Evolutionary conservation across 2,888 invertebrate species (phyloP), one percentile per base, ranked within the genome.

Genomic region (Lasiommata megera): DNA sequence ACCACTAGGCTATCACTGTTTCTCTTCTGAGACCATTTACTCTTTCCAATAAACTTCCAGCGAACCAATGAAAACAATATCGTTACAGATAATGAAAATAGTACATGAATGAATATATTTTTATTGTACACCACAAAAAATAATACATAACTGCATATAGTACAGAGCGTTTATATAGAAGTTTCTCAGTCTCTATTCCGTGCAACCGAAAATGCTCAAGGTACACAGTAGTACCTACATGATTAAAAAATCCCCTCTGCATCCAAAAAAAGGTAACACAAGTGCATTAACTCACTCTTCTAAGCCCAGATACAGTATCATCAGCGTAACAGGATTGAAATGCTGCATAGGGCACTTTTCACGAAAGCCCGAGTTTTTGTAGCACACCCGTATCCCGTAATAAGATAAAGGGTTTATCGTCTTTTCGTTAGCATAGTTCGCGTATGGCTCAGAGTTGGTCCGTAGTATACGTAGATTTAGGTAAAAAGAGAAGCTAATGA

Each of bases 351-450:
- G 67, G 66, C 44, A 58, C 53, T 52, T 63, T 61, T 57, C 58
- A 62, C 60, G 65, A 63, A 16, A 38, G 63, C 67, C 65, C 65
- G 66, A 66, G 66, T 72, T 76, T 72, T 71, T 69, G 68, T 62
- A 70, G 67, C 65, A 70, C 69, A 74, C 73, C 73, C 44, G 44
- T 46, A 29, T 16, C 14, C 38, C 72, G 77, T 89, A 89, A 88
- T 86, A 86, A 87, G 86, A 85, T 88, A 85, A 88, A 83, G 88
- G 87, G 82, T 82, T 88, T 88, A 87, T 82, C 83, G 77, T 79
- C 80, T 86, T 88, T 87, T 81, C 83, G 86, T 88, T 85, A 87
- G 80, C 79, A 80, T 80, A 85, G 82, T 80, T 82, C 79, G 75
- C 80, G 80, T 80, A 72, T 52, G 72, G 76, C 73, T 72, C 72